phyloP scores from a whole-genome alignment of 2,113 vertebrate species.

The Corythoichthys haematopterus region DNA sequence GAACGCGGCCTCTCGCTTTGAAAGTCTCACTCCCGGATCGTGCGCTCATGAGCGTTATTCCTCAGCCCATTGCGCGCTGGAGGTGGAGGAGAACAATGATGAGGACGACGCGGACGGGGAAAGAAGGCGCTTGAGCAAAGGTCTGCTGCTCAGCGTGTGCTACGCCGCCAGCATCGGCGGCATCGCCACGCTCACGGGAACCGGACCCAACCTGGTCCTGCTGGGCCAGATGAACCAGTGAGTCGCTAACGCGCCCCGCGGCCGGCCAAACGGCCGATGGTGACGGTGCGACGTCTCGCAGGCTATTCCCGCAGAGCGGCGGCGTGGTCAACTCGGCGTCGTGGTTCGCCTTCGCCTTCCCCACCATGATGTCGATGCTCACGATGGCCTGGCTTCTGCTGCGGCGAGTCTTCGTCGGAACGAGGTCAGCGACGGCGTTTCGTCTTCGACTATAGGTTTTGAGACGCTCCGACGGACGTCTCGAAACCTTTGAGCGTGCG shows the following conservation, averaged over 20 bases:
- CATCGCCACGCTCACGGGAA: constrained; percentile 90
- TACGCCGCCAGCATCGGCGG: constrained; percentile 96
- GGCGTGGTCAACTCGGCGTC: constrained; percentile 89
- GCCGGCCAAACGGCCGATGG: not conserved
- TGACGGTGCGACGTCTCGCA: constrained; percentile 32
- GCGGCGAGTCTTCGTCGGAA: constrained; percentile 77
- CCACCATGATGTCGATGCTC: constrained; percentile 89
- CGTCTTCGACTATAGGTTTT: too few relatives aligned
- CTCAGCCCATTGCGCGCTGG: constrained; percentile 16
- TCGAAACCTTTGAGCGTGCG: too few relatives aligned
- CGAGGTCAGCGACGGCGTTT: constrained; percentile 73
- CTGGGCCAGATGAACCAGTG: constrained; percentile 90
- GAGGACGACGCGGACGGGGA: constrained; percentile 24
- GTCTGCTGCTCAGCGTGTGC: constrained; percentile 85
- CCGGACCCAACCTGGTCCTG: constrained; percentile 90
- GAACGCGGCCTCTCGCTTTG: too few relatives aligned
- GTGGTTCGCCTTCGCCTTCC: constrained; percentile 92
- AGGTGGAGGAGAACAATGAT: constrained; percentile 20
- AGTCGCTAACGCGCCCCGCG: constrained; percentile 31
- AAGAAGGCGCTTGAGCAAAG: constrained; percentile 73
- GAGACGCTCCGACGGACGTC: too few relatives aligned
- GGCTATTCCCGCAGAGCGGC: constrained; percentile 83
- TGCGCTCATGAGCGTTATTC: too few relatives aligned
- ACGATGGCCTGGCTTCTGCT: constrained; percentile 87
- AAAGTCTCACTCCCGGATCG: too few relatives aligned